Conservation (phyloP, 2,888 invertebrate genomes). For the Stenotaenia linearis region DNA sequence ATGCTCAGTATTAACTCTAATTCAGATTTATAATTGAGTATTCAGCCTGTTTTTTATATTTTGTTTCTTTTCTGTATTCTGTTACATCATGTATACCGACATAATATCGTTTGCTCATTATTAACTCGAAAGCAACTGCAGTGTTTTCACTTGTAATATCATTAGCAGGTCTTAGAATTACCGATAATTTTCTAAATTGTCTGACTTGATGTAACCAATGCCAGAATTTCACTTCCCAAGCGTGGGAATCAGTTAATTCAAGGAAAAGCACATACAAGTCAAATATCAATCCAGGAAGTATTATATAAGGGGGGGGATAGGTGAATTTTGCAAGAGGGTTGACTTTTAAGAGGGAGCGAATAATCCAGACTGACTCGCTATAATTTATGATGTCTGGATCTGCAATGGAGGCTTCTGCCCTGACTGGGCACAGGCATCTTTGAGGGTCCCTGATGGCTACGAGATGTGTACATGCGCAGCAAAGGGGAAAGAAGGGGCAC, state of each 20-base stretch:
- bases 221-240: not conserved
- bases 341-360: conserved; percentile 2
- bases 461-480: not conserved
- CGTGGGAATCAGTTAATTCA: not conserved
- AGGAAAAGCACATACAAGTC: not conserved
- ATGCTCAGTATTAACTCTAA: too few relatives aligned
- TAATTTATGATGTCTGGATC: conserved; percentile 30
- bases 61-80: too few relatives aligned
- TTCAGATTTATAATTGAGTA: too few relatives aligned
- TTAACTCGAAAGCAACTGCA: too few relatives aligned
- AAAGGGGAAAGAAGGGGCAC: not conserved
- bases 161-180: too few relatives aligned
- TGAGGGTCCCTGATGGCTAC: not conserved
- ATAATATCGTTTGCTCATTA: too few relatives aligned
- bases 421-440: not conserved
- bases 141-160: too few relatives aligned
- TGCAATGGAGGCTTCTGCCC: conserved; percentile 3
- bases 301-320: not conserved
- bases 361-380: conserved; percentile 21
- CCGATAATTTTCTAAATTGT: too few relatives aligned
- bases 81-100: too few relatives aligned
- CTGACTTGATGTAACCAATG: too few relatives aligned
- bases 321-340: not conserved
- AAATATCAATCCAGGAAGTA: not conserved
- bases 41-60: too few relatives aligned